Conservation (phyloP, 1,140 invertebrate genomes). For the Danaus plexippus region DNA sequence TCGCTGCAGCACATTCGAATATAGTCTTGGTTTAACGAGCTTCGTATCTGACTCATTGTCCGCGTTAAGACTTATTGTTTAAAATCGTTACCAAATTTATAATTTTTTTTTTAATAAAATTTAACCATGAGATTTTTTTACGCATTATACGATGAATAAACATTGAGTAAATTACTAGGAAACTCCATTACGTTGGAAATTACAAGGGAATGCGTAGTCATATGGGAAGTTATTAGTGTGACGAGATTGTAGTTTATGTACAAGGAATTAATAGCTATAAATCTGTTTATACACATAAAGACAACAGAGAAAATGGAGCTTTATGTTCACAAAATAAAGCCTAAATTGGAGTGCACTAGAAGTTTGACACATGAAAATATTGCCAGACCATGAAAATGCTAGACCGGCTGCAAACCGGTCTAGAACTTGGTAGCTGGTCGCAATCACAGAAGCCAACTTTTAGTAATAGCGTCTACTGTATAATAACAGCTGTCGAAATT, state of each 20-base stretch:
- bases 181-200: not conserved
- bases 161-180: conserved; percentile 17
- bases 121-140: too few relatives aligned
- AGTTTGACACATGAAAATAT: conserved; percentile 36
- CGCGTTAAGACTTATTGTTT: too few relatives aligned
- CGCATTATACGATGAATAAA: too few relatives aligned
- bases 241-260: conserved; percentile 24
- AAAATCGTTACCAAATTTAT: too few relatives aligned
- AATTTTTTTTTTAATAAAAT: too few relatives aligned
- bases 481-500: conserved; percentile 2
- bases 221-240: conserved; percentile 15
- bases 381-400: conserved; percentile 35
- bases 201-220: conserved; percentile 5
- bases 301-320: conserved; percentile 9
- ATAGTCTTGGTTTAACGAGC: not conserved
- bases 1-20: conserved; percentile 1
- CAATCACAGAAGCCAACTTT: conserved; percentile 22
- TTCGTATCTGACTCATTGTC: not conserved
- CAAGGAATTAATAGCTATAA: conserved; percentile 21
- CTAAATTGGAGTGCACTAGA: conserved; percentile 12
- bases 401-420: conserved; percentile 39
- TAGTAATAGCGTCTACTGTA: conserved; percentile 3
- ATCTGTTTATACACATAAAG: conserved; percentile 15
- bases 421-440: conserved; percentile 27
- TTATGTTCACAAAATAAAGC: conserved; percentile 4